Percentiles rank a stretch among this genome's conserved stretches.
Evolutionary conservation across 2,797 vertebrate species (phyloP).

Genomic region (Amazona ochrocephala): DNA sequence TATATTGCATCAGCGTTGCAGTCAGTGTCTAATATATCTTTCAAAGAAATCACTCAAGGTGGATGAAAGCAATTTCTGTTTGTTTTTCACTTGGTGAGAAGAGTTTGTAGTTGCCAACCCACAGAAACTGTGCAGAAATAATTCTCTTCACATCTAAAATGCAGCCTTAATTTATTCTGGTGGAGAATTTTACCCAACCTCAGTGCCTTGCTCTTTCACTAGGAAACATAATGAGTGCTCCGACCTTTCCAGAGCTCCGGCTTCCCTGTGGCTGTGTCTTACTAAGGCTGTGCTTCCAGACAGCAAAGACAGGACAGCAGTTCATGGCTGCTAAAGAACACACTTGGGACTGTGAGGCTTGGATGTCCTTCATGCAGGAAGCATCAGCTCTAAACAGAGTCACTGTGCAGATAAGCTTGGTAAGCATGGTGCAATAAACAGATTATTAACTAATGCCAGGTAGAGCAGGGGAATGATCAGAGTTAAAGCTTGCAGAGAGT

Average conservation of each 20-base stretch:
- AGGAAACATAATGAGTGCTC: neutral
- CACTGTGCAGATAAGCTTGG: neutral
- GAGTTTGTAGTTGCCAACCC: neutral
- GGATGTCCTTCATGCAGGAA: neutral
- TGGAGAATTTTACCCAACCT: neutral
- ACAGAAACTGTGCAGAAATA: neutral
- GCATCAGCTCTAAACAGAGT: neutral
- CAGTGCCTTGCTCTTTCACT: neutral
- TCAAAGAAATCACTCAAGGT: neutral
- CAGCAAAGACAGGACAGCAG: neutral
- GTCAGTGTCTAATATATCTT: neutral
- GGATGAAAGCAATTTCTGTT: neutral
- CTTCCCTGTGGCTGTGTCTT: neutral
- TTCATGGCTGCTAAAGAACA: neutral
- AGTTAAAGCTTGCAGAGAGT: neutral
- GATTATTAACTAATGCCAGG: neutral
- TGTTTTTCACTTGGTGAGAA: neutral
- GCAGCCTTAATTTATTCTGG: neutral
- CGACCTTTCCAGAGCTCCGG: neutral
- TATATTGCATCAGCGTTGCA: neutral
- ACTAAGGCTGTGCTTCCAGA: neutral
- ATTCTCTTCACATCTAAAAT: neutral
- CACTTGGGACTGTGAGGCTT: neutral
- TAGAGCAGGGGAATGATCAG: neutral
- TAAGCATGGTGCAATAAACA: neutral